phyloP scores from a whole-genome alignment of 2,797 vertebrate species.

The Orientallactaga sibirica region DNA sequence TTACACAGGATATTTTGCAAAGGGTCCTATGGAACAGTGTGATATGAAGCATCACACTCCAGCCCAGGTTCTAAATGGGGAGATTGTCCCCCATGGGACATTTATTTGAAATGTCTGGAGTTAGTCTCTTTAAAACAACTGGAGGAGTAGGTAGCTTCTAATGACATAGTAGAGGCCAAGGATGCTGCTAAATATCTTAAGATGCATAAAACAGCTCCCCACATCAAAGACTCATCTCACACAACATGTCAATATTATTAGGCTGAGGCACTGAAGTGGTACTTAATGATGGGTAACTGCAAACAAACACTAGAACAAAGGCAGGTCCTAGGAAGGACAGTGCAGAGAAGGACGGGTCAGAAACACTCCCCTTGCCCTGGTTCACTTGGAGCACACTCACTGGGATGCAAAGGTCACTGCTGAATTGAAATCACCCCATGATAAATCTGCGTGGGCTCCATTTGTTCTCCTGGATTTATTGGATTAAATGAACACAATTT shows the following conservation, averaged over 20 bases:
- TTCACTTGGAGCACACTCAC: slow-evolving; percentile 48
- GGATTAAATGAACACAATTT: slow-evolving; percentile 75
- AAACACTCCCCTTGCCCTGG: slow-evolving; percentile 66
- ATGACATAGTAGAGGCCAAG: background rate
- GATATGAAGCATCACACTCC: background rate
- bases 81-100: background rate
- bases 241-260: background rate
- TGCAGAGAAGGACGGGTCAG: background rate
- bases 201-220: background rate
- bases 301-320: background rate
- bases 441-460: slow-evolving; percentile 69
- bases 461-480: slow-evolving; percentile 72
- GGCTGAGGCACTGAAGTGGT: background rate
- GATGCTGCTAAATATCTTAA: background rate
- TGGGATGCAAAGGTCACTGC: slow-evolving; percentile 67
- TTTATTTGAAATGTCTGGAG: background rate
- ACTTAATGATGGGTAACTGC: background rate
- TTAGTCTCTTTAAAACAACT: background rate
- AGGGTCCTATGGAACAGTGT: background rate
- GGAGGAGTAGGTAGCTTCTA: no score
- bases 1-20: background rate
- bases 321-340: background rate
- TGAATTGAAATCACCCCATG: slow-evolving; percentile 69
- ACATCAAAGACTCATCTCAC: background rate
- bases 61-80: background rate